Base-by-base conservation (phyloP, 2,888 invertebrate genomes). In the Andrena dorsata region DNA sequence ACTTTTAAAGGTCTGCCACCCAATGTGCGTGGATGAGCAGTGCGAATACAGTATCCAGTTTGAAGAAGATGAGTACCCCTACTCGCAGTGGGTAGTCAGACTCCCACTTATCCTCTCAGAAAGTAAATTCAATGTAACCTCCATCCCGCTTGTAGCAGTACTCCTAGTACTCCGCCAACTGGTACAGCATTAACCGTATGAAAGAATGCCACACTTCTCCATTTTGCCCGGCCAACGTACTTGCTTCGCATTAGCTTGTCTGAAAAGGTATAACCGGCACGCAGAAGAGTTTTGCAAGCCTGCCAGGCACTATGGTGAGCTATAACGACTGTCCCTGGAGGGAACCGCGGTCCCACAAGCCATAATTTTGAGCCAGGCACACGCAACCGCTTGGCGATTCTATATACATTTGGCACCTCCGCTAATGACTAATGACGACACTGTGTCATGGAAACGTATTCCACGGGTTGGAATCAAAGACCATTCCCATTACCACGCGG, bases 271-370 rank as follows among this genome's bases (percentile, higher is more conserved):
- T 49, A 64, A 35, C 78, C 35, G 65, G 51, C 20, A 28, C 20
- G 32, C 8, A 16, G 32, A 28, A 30, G 26, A 28, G 58, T 20
- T 56, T 23, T 35, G 49, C 63, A 30, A 65, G 58, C 35, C 70
- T 64, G 16, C 28, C 8, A 23, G 65, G 28, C 47, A 49, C 64
- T n/a, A 23, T 60, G 32, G 64, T 32, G 47, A 61, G 56, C 64
- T 35, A 49, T 8, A 70, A 78, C 70, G 70, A 70, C 49, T 69
- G 79, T 64, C 79, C 79, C 51, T 71, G 79, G 65, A 80, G 70
- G 80, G 65, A 73, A 66, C 53, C 20, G 6, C 23, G n/a, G 65
- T 65, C 51, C 60, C n/a, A 58, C 30, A 66, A 47, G 58, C 60
- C 51, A 71, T 71, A 79, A 80, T 78, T 78, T 78, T 20, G 8